Evolutionary conservation across 2,113 vertebrate genomes (phyloP).

Genomic region (Globicephala melas): DNA sequence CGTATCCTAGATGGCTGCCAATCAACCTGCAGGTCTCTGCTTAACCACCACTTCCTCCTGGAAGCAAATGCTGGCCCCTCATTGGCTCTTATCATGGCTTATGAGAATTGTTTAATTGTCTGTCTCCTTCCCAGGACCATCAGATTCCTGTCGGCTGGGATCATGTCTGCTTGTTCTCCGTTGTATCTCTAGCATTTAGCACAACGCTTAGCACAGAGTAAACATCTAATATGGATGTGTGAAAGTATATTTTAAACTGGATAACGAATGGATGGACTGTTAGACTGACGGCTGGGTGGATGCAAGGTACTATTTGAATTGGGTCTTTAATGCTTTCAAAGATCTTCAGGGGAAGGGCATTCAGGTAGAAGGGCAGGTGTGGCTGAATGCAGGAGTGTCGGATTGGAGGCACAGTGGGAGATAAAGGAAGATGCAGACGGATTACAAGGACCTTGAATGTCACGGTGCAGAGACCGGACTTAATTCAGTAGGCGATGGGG

Average conservation of each 20-base stretch:
- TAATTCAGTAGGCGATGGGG: conserved; percentile 78
- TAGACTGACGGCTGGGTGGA: background rate
- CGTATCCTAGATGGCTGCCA: background rate
- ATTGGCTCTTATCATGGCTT: background rate
- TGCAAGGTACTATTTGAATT: background rate
- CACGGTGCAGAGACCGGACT: conserved; percentile 63
- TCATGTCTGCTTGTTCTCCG: background rate
- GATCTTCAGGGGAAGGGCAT: background rate
- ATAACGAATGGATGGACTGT: background rate
- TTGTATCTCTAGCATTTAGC: background rate
- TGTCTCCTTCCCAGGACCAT: background rate
- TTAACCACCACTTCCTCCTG: background rate
- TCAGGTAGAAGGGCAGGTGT: conserved; percentile 21
- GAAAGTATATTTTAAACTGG: background rate
- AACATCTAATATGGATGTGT: background rate
- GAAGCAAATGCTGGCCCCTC: background rate
- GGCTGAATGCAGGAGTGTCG: background rate
- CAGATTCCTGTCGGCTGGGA: background rate
- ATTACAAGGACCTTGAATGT: conserved; percentile 77
- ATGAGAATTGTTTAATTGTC: background rate
- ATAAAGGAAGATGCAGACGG: conserved; percentile 59
- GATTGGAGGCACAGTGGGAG: conserved; percentile 47
- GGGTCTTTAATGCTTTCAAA: background rate
- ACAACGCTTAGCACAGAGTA: background rate
- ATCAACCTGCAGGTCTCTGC: background rate